phyloP scores from a whole-genome alignment of 2,113 vertebrate genomes.

The Amblyopsis rosae region DNA sequence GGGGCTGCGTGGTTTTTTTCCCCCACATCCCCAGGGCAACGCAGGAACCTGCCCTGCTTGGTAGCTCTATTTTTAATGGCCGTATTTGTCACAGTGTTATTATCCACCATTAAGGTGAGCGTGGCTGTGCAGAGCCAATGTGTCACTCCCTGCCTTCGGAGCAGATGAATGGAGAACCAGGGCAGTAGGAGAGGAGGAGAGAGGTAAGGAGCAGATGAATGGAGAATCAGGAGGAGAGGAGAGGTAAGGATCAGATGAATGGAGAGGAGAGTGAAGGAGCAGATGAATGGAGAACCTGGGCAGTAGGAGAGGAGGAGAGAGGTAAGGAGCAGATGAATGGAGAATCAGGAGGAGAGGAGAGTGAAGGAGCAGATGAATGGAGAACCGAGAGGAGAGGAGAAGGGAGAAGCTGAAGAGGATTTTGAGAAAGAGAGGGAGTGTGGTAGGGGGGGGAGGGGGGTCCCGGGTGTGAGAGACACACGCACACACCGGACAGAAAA shows the following conservation, averaged over 20 bases:
- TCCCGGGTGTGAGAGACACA: slow-evolving; percentile 35
- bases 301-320: slow-evolving; percentile 17
- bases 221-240: slow-evolving; percentile 34
- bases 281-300: slow-evolving; percentile 1
- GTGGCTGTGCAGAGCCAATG: slow-evolving; percentile 18
- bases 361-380: slow-evolving; percentile 12
- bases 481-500: slow-evolving; percentile 50
- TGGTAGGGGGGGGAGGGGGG: slow-evolving; percentile 36
- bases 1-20: too few species aligned
- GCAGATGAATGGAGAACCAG: slow-evolving; percentile 2
- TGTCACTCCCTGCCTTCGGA: slow-evolving; percentile 33
- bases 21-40: not conserved
- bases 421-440: slow-evolving; percentile 48
- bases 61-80: slow-evolving; percentile 26
- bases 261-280: slow-evolving; percentile 41
- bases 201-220: slow-evolving; percentile 23
- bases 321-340: slow-evolving; percentile 26
- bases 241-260: too few species aligned
- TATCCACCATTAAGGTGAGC: slow-evolving; percentile 35
- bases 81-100: slow-evolving; percentile 47
- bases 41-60: not conserved
- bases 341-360: too few species aligned
- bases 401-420: slow-evolving; percentile 57
- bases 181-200: slow-evolving; percentile 18
- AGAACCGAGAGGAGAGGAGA: slow-evolving; percentile 16